Conservation (phyloP, 1,140 invertebrate genomes). For the Centruroides vittatus region DNA sequence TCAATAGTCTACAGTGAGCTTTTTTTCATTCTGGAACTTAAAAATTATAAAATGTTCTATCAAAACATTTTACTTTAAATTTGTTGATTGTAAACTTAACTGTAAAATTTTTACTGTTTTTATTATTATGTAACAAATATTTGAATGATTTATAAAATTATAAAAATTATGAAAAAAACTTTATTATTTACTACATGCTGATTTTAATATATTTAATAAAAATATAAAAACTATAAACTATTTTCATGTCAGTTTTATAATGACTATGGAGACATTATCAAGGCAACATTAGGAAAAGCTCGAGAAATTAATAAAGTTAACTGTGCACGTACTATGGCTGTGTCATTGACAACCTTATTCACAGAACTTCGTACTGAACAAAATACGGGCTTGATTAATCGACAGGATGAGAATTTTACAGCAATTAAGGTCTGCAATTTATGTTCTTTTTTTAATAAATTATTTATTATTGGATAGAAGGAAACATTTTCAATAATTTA, state of each 20-base stretch:
- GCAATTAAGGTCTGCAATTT: constrained; percentile 53
- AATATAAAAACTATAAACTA: too few relatives aligned
- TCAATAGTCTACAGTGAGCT: too few relatives aligned
- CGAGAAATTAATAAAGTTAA: constrained; percentile 95
- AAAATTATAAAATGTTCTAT: too few relatives aligned
- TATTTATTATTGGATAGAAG: neutral
- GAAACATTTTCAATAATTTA: neutral
- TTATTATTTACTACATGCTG: too few relatives aligned
- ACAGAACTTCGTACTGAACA: constrained; percentile 47
- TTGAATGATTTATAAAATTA: too few relatives aligned
- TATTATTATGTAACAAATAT: too few relatives aligned
- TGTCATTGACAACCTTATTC: constrained; percentile 77
- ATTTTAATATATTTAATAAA: too few relatives aligned
- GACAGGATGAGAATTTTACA: constrained; percentile 62
- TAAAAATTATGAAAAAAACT: neutral
- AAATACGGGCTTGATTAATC: constrained; percentile 15
- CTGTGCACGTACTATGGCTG: constrained; percentile 86
- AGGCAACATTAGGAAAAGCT: constrained; percentile 87
- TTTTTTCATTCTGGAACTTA: too few relatives aligned
- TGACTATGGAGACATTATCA: constrained; percentile 99
- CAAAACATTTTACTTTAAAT: too few relatives aligned
- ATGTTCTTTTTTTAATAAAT: neutral
- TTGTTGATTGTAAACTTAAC: too few relatives aligned
- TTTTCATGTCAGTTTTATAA: constrained; percentile 68
- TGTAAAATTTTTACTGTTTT: too few relatives aligned